Percentiles rank a stretch among this genome's conserved stretches.
These are phyloP conservation scores for Heteromormyrus szaboi DNA, from an alignment of 2,797 vertebrate species.

Conservation along the genomic window DNA sequence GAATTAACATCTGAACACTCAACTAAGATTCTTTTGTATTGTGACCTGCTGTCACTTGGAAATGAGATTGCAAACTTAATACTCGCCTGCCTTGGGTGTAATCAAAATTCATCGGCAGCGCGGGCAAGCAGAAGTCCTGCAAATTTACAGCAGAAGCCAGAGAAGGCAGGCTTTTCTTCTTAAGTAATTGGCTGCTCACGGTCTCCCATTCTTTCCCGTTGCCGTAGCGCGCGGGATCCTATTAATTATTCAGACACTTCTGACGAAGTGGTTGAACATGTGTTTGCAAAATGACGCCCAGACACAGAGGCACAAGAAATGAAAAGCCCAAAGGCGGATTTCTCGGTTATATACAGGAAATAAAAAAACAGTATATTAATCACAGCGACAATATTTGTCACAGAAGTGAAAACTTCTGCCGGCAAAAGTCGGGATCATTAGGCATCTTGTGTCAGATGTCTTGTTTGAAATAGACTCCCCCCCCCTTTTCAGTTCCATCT, in stretches of 20 bases:
- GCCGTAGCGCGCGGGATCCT: constrained; percentile 16
- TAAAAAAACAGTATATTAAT: constrained; percentile 19
- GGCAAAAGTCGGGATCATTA: constrained; percentile 8
- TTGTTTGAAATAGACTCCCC: background rate
- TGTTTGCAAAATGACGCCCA: constrained; percentile 21
- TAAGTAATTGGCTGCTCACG: constrained; percentile 8
- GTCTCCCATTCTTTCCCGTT: background rate
- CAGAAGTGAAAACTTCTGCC: constrained; percentile 4
- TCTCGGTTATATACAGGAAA: background rate
- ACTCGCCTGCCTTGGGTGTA: background rate
- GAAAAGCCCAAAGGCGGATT: constrained; percentile 16
- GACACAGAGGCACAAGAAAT: constrained; percentile 17
- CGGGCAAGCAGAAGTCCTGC: background rate
- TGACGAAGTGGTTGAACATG: constrained; percentile 18
- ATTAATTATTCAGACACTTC: constrained; percentile 35
- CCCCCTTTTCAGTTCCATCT: background rate
- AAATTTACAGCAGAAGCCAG: background rate
- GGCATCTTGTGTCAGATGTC: constrained; percentile 6
- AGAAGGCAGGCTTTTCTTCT: background rate
- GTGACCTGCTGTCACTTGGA: background rate
- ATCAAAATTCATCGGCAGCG: background rate
- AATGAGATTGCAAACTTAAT: background rate
- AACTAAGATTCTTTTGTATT: background rate
- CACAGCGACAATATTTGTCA: background rate
- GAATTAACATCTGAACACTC: background rate